These are phyloP conservation scores for Pseudopleuronectes americanus DNA, from an alignment of 2,797 vertebrate species.

Conservation along the genomic window DNA sequence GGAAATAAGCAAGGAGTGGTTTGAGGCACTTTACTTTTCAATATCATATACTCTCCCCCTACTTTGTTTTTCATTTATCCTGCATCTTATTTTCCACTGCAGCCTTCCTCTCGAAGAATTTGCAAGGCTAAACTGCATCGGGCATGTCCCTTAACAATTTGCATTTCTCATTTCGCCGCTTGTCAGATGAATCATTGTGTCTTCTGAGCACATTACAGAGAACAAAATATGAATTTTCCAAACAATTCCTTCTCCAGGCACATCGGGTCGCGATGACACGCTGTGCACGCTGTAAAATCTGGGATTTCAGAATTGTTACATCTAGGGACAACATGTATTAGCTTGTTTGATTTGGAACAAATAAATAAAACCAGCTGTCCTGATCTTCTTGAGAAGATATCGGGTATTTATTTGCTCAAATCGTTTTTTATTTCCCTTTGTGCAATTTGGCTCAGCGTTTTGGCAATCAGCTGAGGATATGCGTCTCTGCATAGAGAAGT, in stretches of 20 bases:
- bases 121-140: conserved; percentile 48
- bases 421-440: conserved; percentile 45
- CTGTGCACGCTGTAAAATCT: conserved; percentile 37
- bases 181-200: conserved; percentile 60
- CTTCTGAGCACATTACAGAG: conserved; percentile 44
- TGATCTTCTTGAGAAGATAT: conserved; percentile 51
- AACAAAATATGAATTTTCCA: conserved; percentile 46
- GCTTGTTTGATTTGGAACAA: conserved; percentile 41
- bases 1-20: conserved; percentile 27
- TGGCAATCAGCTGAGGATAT: conserved; percentile 55
- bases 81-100: conserved; percentile 37
- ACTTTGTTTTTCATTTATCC: conserved; percentile 41
- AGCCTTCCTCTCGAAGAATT: conserved; percentile 33
- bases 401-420: conserved; percentile 42
- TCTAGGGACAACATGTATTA: conserved; percentile 48
- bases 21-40: conserved; percentile 48
- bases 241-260: conserved; percentile 41
- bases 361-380: conserved; percentile 8
- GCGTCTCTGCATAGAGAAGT: conserved; percentile 54
- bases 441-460: conserved; percentile 53
- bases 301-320: conserved; percentile 57
- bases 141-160: conserved; percentile 49
- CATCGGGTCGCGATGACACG: conserved; percentile 39
- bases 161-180: conserved; percentile 64
- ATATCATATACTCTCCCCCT: conserved; percentile 26